Conservation (phyloP, 1,140 invertebrate genomes). For the Drosophila sulfurigaster region DNA sequence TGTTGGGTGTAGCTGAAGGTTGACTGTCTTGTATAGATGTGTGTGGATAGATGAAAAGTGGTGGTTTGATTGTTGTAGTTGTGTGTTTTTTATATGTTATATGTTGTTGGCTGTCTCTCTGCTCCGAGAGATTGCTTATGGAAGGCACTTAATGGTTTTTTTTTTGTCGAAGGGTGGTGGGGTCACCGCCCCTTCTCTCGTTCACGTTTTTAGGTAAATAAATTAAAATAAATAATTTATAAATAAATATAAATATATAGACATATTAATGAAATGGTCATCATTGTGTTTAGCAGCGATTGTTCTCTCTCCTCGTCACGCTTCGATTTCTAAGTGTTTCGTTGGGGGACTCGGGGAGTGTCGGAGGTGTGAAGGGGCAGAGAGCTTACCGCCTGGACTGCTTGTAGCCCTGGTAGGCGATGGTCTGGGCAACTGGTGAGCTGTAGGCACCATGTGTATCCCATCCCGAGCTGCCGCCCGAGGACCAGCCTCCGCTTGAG, state of each 20-base stretch:
- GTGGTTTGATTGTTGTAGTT: conserved; percentile 41
- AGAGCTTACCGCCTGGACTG: conserved; percentile 76
- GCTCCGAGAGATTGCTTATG: conserved; percentile 53
- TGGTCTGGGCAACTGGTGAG: conserved; percentile 84
- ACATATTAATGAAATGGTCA: conserved; percentile 68
- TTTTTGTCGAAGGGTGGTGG: not conserved
- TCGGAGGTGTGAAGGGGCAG: not conserved
- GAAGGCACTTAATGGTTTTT: conserved; percentile 71
- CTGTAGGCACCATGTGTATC: conserved; percentile 84
- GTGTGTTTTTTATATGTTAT: conserved; percentile 13
- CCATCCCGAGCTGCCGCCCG: conserved; percentile 77
- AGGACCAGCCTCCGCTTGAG: conserved; percentile 70
- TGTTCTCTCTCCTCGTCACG: conserved; percentile 68
- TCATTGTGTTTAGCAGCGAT: conserved; percentile 67
- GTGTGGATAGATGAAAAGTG: conserved; percentile 62
- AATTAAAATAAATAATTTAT: conserved; percentile 84
- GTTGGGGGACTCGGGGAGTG: conserved; percentile 9
- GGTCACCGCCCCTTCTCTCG: conserved; percentile 56
- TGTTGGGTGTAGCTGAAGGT: conserved; percentile 30
- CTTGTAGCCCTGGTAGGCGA: conserved; percentile 85
- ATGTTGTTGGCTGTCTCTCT: conserved; percentile 40
- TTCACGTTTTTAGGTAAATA: conserved; percentile 82
- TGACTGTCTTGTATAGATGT: conserved; percentile 37
- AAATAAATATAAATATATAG: conserved; percentile 82
- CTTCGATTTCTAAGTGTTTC: conserved; percentile 42